phyloP scores from a whole-genome alignment of 2,113 vertebrate species.

The Gila orcuttii region DNA sequence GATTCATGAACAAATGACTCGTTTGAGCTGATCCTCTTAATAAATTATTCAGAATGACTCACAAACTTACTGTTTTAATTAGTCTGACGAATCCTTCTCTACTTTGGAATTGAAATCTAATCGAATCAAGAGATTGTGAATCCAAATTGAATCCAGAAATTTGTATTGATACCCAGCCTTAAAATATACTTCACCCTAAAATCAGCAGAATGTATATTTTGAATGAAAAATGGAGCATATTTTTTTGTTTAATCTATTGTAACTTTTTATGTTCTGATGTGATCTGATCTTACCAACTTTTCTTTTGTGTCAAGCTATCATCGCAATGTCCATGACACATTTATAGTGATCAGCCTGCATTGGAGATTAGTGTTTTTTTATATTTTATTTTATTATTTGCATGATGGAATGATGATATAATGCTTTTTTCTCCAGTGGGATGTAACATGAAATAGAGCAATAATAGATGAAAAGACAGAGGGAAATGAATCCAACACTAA shows the following conservation, averaged over 20 bases:
- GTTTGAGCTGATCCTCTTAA: background rate
- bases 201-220: background rate
- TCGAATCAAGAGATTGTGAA: background rate
- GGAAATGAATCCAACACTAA: conserved; percentile 36
- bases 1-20: background rate
- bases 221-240: background rate
- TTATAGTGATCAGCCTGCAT: conserved; percentile 9
- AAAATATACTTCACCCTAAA: background rate
- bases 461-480: conserved; percentile 41
- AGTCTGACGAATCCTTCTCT: background rate
- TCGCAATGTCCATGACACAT: background rate
- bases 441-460: conserved; percentile 30
- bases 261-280: background rate
- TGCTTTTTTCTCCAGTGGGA: conserved; percentile 19
- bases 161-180: background rate
- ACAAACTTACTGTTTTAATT: background rate
- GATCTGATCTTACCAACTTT: conserved; percentile 7
- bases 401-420: conserved; percentile 36
- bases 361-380: background rate
- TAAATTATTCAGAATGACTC: background rate
- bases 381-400: conserved; percentile 37
- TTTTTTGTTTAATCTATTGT: background rate
- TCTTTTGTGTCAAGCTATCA: background rate
- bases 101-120: background rate
- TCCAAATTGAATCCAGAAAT: background rate